Conservation (phyloP, 2,113 vertebrate species). For the Phalacrocorax pelagicus region DNA sequence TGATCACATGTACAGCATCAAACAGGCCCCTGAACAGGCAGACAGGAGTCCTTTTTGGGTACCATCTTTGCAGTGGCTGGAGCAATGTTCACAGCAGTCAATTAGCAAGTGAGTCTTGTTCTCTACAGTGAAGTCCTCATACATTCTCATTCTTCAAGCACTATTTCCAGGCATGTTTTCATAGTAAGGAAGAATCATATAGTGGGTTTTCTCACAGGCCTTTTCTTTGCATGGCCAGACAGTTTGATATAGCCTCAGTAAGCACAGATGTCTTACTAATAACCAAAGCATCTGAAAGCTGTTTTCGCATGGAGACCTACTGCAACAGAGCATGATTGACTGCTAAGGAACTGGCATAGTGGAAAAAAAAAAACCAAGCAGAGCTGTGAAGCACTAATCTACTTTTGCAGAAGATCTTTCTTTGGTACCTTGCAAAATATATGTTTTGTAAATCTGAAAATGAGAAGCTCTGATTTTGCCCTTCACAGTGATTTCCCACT, state of each 20-base stretch:
- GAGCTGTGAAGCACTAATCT: not conserved
- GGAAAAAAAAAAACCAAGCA: not conserved
- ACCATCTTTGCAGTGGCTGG: not conserved
- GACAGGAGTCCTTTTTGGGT: not conserved
- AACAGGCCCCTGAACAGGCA: not conserved
- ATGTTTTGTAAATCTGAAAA: not conserved
- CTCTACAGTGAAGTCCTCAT: not conserved
- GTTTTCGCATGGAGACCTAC: not conserved
- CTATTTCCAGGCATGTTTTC: not conserved
- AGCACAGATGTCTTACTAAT: not conserved
- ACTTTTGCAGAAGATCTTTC: not conserved
- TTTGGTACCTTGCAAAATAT: not conserved
- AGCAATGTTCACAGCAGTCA: not conserved
- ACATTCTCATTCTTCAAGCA: not conserved
- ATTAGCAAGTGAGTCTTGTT: not conserved
- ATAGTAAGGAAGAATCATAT: not conserved
- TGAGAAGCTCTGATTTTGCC: not conserved
- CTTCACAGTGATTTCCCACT: not conserved
- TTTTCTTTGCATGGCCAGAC: not conserved
- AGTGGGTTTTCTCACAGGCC: not conserved
- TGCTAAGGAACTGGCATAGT: not conserved
- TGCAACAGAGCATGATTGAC: not conserved
- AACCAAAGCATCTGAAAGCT: not conserved
- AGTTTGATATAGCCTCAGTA: not conserved
- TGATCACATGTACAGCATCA: accelerated